Base-by-base conservation (phyloP, 2,797 vertebrate species). In the Orientallactaga sibirica region DNA sequence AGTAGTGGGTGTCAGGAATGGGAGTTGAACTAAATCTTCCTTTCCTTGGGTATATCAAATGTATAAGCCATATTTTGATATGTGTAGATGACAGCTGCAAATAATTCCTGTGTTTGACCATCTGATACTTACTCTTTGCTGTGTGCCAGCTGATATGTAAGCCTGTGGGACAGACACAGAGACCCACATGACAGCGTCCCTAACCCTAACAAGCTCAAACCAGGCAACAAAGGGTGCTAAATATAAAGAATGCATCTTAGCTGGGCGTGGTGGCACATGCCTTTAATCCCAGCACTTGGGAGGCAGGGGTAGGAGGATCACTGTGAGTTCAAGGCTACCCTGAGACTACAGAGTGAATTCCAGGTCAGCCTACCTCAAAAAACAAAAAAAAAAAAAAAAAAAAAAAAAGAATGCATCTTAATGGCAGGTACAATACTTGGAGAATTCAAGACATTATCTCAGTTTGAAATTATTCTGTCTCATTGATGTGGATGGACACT, bases 91-190 rank as follows among this genome's bases (percentile, higher is more conserved):
- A 14, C 70, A 87, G 84, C 11, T 70, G 20, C 81, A 92, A 14
- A 70, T 48, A 16, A n/a, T 71, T 61, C 7, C 19, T 83, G 92
- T 93, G 27, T 74, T 90, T 95, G 75, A 41, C n/a, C 67, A 66
- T 4, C 2, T 67, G 33, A 41, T 24, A 24, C 19, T 82, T 43
- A 22, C 78, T 29, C n/a, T 58, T 7, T 86, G 64, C n/a, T 22
- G 19, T 24, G 3, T 61, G 41, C 27, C 71, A 22, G 27, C 62
- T 16, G 11, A 73, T 33, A 25, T 73, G 4, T 18, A 80, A 75
- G 24, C 22, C n/a, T 20, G 83, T 52, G 8, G 73, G 61, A 52
- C 25, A 90, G 37, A 52, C 43, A 33, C 7, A 64, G 27, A 91
- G 66, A 52, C 20, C 67, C 62, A 16, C 24, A 2, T 19, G 20